phyloP scores from a whole-genome alignment of 2,113 vertebrate species.

The Caranx ignobilis region DNA sequence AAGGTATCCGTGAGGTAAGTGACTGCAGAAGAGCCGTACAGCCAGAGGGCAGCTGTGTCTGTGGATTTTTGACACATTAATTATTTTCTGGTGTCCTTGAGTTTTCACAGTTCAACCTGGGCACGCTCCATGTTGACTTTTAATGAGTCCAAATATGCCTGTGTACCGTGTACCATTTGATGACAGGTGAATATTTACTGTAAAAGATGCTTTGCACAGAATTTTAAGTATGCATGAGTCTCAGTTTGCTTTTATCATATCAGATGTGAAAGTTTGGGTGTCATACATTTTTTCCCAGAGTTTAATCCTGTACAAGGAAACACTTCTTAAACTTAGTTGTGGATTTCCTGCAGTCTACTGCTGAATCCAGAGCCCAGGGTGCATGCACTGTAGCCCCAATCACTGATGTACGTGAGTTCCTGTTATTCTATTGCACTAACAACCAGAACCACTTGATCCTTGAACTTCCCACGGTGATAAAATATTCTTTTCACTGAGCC shows the following conservation, averaged over 20 bases:
- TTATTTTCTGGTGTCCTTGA: slow-evolving; percentile 5
- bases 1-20: slow-evolving; percentile 63
- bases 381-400: not conserved
- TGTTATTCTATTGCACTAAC: not conserved
- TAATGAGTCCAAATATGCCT: slow-evolving; percentile 15
- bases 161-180: not conserved
- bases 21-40: slow-evolving; percentile 37
- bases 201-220: slow-evolving; percentile 15
- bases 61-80: slow-evolving; percentile 13
- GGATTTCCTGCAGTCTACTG: not conserved
- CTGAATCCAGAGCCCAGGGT: not conserved
- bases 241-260: slow-evolving; percentile 39
- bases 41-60: slow-evolving; percentile 37
- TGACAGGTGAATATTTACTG: slow-evolving; percentile 36
- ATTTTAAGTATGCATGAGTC: slow-evolving; percentile 46
- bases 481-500: slow-evolving; percentile 15
- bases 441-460: slow-evolving; percentile 6
- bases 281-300: slow-evolving; percentile 1
- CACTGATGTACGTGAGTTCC: not conserved
- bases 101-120: slow-evolving; percentile 3
- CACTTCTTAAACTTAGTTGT: not conserved
- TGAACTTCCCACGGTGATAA: not conserved
- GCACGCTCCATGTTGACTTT: slow-evolving; percentile 24
- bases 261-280: slow-evolving; percentile 7
- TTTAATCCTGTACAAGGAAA: slow-evolving; percentile 16